Base-by-base conservation (phyloP, 2,888 invertebrate species). In the Mesorhabditis spiculigera region DNA sequence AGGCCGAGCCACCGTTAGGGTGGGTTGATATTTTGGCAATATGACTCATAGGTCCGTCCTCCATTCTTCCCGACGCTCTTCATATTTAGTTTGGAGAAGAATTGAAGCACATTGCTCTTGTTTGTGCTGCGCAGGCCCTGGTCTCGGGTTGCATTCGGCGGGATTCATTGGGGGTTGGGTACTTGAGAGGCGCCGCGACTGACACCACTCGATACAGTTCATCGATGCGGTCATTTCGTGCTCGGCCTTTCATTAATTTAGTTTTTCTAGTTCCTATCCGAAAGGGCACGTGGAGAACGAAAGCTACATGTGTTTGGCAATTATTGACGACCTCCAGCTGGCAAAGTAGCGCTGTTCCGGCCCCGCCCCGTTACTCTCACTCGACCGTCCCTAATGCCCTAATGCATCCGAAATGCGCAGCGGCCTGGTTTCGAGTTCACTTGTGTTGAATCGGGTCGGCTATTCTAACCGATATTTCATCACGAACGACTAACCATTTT, bases 121-220 rank as follows among this genome's bases (percentile, higher is more conserved):
- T 28, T 28, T 28, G 28, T 28, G 28, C 28, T 28, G 28, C 28
- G 28, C 28, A 28, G 28, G 28, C 28, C 28, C n/a, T 10, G 58
- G 58, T 10, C 58, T 50, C 58, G 58, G n/a, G 58, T 50, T 50
- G 58, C 58, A 50, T 50, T 50, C 58, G n/a, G 28, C 58, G 8
- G 8, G 58, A 50, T 50, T 50, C 58, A 50, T n/a, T n/a, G 58
- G 58, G 58, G 28, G 28, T 13, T 50, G n/a, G 10, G 10, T n/a
- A 50, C 58, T 50, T 50, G 58, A 50, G 58, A 50, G 8, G 58
- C 58, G 58, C 58, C n/a, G 58, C 58, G 58, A 10, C 58, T n/a
- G 58, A 50, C 58, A 50, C 58, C 58, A 50, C 58, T 50, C 58
- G n/a, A 10, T 10, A n/a, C 10, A n/a, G n/a, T 50, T 50, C 10